Conservation (phyloP, 2,113 vertebrate species). For the Menidia beryllina region DNA sequence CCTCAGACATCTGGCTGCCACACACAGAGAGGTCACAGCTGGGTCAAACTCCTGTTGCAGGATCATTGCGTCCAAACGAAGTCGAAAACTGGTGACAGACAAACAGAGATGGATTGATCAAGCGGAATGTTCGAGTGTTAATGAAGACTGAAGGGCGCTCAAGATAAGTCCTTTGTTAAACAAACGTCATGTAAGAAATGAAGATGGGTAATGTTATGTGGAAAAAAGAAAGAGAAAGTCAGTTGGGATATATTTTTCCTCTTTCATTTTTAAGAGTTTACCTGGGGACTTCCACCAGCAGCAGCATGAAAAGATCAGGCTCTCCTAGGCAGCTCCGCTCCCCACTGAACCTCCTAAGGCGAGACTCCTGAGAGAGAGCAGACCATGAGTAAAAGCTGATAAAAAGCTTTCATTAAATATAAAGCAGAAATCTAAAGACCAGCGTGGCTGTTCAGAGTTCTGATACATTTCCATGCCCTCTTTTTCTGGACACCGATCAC, state of each 20-base stretch:
- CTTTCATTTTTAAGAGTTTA: conserved; percentile 36
- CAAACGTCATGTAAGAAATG: conserved; percentile 35
- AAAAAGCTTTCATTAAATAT: conserved; percentile 12
- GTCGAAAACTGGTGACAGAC: conserved; percentile 77
- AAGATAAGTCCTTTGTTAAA: conserved; percentile 60
- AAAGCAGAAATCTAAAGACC: conserved; percentile 1
- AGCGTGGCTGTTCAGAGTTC: conserved; percentile 31
- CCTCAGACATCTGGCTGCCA: conserved; percentile 84
- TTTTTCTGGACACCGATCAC: conserved; percentile 52
- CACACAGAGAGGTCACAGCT: conserved; percentile 84
- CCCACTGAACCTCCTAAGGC: conserved; percentile 77
- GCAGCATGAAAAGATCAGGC: conserved; percentile 83
- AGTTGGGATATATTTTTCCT: neutral
- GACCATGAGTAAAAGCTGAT: conserved; percentile 30
- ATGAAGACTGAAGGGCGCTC: conserved; percentile 40
- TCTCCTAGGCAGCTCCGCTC: conserved; percentile 79
- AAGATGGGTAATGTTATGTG: neutral
- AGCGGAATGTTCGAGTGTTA: conserved; percentile 33
- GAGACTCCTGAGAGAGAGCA: conserved; percentile 75
- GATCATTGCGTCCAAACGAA: conserved; percentile 85
- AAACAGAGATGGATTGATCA: conserved; percentile 26
- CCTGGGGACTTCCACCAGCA: conserved; percentile 83
- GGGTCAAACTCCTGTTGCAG: conserved; percentile 87
- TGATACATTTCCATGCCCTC: conserved; percentile 39
- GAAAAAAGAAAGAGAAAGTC: neutral